A percentile compares a stretch with the other conserved stretches of the same genome.
Conservation (phyloP, 2,797 vertebrate genomes). For the Pseudochirops cupreus region DNA sequence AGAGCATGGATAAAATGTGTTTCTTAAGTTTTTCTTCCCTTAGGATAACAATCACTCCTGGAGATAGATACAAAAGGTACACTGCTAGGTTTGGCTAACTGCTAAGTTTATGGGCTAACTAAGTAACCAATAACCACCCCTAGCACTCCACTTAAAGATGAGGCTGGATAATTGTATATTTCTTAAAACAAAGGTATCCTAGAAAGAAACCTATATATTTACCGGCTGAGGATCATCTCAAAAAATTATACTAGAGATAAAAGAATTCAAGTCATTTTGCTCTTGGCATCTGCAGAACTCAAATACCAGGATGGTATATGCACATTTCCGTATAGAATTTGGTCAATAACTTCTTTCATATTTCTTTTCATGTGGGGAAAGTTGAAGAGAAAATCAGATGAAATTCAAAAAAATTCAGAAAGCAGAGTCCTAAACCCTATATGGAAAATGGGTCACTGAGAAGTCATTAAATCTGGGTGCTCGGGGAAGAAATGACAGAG, state of each 20-base stretch:
- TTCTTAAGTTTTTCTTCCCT: background rate
- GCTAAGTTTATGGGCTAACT: background rate
- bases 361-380: background rate
- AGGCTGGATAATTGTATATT: conserved; percentile 6
- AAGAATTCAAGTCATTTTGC: background rate
- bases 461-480: conserved; percentile 5
- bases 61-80: background rate
- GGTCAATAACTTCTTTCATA: conserved; percentile 3
- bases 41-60: background rate
- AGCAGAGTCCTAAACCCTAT: background rate
- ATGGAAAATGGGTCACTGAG: background rate
- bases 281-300: conserved; percentile 14
- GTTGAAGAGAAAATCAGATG: conserved; percentile 23
- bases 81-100: background rate
- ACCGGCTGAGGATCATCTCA: conserved; percentile 8
- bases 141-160: background rate
- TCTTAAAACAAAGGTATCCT: background rate
- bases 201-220: background rate
- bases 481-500: conserved; percentile 25
- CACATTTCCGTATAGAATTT: conserved; percentile 25
- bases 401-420: conserved; percentile 37
- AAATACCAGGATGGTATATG: background rate
- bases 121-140: background rate
- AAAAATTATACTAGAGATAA: conserved; percentile 12
- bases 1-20: background rate